Conservation (phyloP, 2,113 vertebrate genomes). For the Malurus alboscapulatus region DNA sequence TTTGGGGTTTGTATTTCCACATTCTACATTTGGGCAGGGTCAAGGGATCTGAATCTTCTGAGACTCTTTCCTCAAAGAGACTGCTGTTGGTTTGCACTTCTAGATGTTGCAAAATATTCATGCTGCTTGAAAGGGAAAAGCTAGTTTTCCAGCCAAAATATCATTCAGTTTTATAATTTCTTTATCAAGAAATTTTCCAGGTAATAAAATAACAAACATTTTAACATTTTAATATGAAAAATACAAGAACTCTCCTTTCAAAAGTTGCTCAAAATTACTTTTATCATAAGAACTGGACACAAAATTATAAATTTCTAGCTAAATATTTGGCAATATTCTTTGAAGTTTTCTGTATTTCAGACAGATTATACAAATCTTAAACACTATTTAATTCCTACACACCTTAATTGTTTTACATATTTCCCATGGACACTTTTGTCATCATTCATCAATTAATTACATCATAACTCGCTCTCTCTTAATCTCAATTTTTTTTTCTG, state of each 20-base stretch:
- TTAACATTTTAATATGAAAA: background rate
- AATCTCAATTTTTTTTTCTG: background rate
- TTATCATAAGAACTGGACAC: background rate
- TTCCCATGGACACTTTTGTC: background rate
- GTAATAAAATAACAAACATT: background rate
- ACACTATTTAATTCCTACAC: background rate
- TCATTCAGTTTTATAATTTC: background rate
- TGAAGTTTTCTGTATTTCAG: background rate
- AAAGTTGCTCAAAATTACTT: background rate
- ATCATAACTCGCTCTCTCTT: background rate
- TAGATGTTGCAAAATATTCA: background rate
- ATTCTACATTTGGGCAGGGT: background rate
- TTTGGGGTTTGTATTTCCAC: background rate
- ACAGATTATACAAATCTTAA: background rate
- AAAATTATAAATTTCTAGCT: background rate
- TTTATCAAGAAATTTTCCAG: background rate
- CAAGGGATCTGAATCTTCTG: background rate
- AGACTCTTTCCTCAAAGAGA: background rate
- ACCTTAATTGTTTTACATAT: background rate
- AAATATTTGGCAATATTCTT: background rate
- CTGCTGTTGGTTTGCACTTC: background rate
- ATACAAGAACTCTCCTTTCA: background rate
- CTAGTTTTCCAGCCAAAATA: background rate
- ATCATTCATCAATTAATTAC: background rate
- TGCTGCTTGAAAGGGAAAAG: background rate